phyloP scores from a whole-genome alignment of 2,113 vertebrate species.

The Laticauda colubrina region DNA sequence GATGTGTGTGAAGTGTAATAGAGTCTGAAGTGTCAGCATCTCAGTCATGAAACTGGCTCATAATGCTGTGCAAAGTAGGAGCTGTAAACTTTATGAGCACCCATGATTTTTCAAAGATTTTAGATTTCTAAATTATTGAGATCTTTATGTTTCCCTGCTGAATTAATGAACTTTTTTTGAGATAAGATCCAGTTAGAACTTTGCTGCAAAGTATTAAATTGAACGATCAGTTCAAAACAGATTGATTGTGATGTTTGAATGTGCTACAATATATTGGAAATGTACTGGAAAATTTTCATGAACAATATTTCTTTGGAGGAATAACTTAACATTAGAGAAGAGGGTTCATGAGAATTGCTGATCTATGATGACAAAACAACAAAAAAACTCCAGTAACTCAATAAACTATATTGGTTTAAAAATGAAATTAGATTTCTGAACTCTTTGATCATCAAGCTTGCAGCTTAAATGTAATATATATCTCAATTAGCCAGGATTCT shows the following conservation, averaged over 20 bases:
- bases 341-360: neutral
- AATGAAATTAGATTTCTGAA: neutral
- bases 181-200: neutral
- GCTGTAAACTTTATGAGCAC: neutral
- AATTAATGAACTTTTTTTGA: neutral
- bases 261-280: neutral
- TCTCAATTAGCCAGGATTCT: neutral
- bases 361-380: neutral
- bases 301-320: neutral
- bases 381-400: neutral
- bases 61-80: neutral
- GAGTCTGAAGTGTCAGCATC: neutral
- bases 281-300: neutral
- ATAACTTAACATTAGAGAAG: neutral
- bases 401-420: neutral
- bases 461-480: no score
- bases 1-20: neutral
- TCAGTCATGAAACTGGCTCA: neutral
- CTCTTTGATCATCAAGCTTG: no score
- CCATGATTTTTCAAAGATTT: neutral
- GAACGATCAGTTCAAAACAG: neutral
- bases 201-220: neutral
- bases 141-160: no score
- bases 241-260: neutral
- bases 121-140: neutral